Evolutionary conservation across 2,113 vertebrate genomes (phyloP), one percentile per base, ranked within the genome.

Genomic region (Coryphaenoides rupestris): DNA sequence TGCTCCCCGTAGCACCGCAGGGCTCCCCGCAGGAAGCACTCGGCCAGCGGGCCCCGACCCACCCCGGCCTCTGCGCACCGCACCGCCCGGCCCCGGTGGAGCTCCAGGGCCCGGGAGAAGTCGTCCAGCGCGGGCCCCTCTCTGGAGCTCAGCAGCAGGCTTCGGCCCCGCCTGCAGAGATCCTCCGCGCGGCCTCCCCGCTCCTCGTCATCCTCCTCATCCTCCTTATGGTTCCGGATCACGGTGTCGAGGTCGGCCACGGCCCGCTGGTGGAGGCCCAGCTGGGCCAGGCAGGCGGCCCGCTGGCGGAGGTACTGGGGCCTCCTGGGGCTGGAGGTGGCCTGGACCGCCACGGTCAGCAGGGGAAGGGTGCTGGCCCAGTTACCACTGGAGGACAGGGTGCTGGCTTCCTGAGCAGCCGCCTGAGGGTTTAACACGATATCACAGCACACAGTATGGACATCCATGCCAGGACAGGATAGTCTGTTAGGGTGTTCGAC

Each of bases 211-310:
- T 12, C 33, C 33, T 40, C 33, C 6, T 33, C 28, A 4, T 33
- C 28, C 28, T 1, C 28, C 28, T 2, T 10, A 0, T 88, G 82
- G 24, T 78, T 85, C 54, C 71, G 88, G 21, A 95, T 89, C 46
- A 94, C 89, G 3, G 16, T 69, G 19, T 92, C 90, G 74, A 99
- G 85, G 77, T 98, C 96, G 17, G 73, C 40, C 19, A 93, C 63
- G 0, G 94, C 94, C 9, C 59, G 77, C n/a, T 80, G 59, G 0
- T 93, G 88, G 1, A 91, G 74, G 21, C 77, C 87, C 28, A 96
- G 85, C 52, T 88, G 88, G 0, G 65, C 74, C 1, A 96, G 83
- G 83, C 94, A 96, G 17, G 80, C 58, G n/a, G 92, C 93, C 0
- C 95, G 90, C 50, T 81, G 90, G 19, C 94, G 87, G 23, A 95